These are phyloP conservation scores for Scaptomyza pallida DNA, from an alignment of 1,140 invertebrate genomes.

Conservation along the genomic window DNA sequence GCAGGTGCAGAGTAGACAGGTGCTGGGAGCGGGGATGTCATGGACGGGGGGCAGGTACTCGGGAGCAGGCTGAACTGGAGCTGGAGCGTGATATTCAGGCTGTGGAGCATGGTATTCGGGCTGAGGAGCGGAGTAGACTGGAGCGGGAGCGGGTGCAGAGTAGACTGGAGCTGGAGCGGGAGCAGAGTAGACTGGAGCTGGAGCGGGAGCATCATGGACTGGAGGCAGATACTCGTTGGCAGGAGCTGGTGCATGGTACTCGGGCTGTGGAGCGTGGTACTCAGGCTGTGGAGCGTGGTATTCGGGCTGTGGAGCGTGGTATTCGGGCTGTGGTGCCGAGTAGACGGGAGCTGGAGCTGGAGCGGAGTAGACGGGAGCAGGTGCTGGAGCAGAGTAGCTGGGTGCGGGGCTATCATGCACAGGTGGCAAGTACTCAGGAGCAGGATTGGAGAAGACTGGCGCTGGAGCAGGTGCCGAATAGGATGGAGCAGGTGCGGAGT, in stretches of 20 bases:
- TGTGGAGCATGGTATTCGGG: constrained; percentile 17
- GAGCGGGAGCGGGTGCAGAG: constrained; percentile 41
- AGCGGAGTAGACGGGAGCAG: constrained; percentile 30
- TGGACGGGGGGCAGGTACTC: constrained; percentile 64
- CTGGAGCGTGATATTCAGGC: constrained; percentile 41
- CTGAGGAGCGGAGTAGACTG: constrained; percentile 25
- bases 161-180: constrained; percentile 33
- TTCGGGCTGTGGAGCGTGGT: constrained; percentile 55
- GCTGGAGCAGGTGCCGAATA: constrained; percentile 40
- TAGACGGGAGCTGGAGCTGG: constrained; percentile 6
- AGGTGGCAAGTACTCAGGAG: constrained; percentile 12
- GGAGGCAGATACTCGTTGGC: constrained; percentile 14
- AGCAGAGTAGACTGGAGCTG: constrained; percentile 24
- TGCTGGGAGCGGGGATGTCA: constrained; percentile 54
- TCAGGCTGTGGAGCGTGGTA: constrained; percentile 51
- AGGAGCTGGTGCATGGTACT: constrained; percentile 43
- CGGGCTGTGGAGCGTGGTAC: constrained; percentile 43
- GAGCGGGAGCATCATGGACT: constrained; percentile 25
- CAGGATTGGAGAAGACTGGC: constrained; percentile 35
- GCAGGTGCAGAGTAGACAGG: constrained; percentile 53
- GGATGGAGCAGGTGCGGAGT: constrained; percentile 18
- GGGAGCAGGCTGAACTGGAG: constrained; percentile 35
- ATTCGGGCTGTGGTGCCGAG: constrained; percentile 45
- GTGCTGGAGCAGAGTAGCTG: constrained; percentile 38
- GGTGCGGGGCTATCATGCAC: constrained; percentile 19